Evolutionary conservation across 2,888 invertebrate genomes (phyloP).

Genomic region (Trissolcus brochymenae): DNA sequence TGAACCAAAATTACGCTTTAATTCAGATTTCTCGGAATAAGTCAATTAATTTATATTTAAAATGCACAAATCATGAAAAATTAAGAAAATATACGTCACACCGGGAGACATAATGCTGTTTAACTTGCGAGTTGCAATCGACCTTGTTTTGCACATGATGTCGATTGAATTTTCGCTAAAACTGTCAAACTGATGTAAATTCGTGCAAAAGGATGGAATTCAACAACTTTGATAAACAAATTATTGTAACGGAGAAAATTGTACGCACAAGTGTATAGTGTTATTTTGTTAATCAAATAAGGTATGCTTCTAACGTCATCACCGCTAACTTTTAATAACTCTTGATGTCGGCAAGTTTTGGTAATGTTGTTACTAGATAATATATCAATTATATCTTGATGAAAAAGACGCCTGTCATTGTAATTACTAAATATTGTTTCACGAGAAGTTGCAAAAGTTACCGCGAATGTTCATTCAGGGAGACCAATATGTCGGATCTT

Average conservation of each 20-base stretch:
- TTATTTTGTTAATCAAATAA: constrained; percentile 38
- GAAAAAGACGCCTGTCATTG: background rate
- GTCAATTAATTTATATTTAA: too few species aligned
- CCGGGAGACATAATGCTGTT: too few species aligned
- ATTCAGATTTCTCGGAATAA: too few species aligned
- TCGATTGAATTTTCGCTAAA: constrained; percentile 30
- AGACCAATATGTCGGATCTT: too few species aligned
- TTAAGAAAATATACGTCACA: too few species aligned
- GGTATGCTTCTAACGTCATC: constrained; percentile 16
- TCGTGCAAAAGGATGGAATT: constrained; percentile 30
- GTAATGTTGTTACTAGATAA: constrained; percentile 31
- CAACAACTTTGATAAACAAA: constrained; percentile 46
- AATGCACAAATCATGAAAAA: too few species aligned
- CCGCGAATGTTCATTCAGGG: background rate
- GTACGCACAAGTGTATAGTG: constrained; percentile 21
- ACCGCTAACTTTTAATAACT: constrained; percentile 27
- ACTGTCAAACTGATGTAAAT: constrained; percentile 43
- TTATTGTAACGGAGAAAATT: constrained; percentile 48
- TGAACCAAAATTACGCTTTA: too few species aligned
- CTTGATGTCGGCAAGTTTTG: constrained; percentile 33
- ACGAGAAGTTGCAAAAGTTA: background rate
- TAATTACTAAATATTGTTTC: too few species aligned
- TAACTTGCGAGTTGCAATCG: constrained; percentile 1
- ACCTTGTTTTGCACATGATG: constrained; percentile 17
- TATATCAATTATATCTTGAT: constrained; percentile 21